Evolutionary conservation across 2,797 vertebrate genomes (phyloP).

Genomic region (Schizopygopsis malacanthus): DNA sequence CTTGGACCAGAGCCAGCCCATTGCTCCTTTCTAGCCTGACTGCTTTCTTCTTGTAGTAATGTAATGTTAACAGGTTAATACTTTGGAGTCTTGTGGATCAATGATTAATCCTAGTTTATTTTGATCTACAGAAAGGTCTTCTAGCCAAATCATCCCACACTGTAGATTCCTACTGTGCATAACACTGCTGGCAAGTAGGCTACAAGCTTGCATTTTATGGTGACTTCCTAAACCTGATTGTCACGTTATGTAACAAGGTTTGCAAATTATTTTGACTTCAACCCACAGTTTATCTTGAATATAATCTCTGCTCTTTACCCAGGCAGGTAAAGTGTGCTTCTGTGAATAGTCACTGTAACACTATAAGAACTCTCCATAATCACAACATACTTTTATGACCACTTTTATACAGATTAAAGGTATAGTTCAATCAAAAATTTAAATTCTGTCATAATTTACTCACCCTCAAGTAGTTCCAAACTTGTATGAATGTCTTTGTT

Average conservation of each 20-base stretch:
- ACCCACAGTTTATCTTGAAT: slow-evolving; percentile 1
- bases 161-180: not conserved
- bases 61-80: not conserved
- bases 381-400: not conserved
- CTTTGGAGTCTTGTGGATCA: not conserved
- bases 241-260: not conserved
- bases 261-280: not conserved
- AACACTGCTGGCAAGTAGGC: not conserved
- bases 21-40: not conserved
- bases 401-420: not conserved
- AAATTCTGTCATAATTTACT: too few species aligned
- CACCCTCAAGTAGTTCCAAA: too few species aligned
- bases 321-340: not conserved
- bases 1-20: slow-evolving; percentile 31
- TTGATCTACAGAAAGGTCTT: not conserved
- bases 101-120: slow-evolving; percentile 15
- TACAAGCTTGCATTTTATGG: not conserved
- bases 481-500: too few species aligned
- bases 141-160: not conserved
- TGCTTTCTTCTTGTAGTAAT: not conserved
- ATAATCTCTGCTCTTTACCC: not conserved
- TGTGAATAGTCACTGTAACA: not conserved
- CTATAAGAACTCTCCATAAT: not conserved
- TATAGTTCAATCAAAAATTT: too few species aligned
- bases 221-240: not conserved